Conservation (phyloP, 2,888 invertebrate species). For the Seira sanloemensis region DNA sequence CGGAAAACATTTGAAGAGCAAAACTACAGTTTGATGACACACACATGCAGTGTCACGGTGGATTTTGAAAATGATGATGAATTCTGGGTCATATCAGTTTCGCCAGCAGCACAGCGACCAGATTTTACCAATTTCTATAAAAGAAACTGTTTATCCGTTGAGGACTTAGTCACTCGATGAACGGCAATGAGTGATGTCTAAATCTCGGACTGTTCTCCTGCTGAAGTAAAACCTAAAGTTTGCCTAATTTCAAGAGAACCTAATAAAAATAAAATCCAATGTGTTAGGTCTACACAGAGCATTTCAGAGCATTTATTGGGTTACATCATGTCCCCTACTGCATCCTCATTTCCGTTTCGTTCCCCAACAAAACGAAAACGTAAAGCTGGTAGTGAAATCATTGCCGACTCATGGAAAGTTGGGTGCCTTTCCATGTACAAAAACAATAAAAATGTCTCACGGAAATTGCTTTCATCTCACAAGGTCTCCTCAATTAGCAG, state of each 20-base stretch:
- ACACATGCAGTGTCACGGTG: neutral
- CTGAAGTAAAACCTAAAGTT: neutral
- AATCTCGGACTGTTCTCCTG: neutral
- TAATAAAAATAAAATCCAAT: too few species aligned
- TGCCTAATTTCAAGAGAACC: neutral
- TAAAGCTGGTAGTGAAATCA: too few species aligned
- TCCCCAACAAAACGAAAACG: too few species aligned
- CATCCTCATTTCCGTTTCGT: too few species aligned
- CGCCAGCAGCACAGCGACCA: neutral
- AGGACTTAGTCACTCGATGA: neutral
- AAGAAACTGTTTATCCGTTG: neutral
- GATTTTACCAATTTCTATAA: neutral
- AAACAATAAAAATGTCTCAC: too few species aligned
- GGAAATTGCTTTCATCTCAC: slow-evolving; percentile 43
- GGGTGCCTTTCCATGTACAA: too few species aligned
- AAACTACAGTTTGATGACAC: too few species aligned
- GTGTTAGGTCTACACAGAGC: too few species aligned
- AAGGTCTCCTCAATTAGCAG: neutral
- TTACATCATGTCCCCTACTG: too few species aligned
- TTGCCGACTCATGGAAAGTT: too few species aligned
- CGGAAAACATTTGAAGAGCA: neutral
- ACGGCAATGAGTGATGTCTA: neutral
- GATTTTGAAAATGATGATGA: neutral
- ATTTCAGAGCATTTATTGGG: too few species aligned
- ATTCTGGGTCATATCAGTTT: neutral